Evolutionary conservation across 92 coral and sea anemone genomes (phyloP).

Genomic region (Diadumene lineata): DNA sequence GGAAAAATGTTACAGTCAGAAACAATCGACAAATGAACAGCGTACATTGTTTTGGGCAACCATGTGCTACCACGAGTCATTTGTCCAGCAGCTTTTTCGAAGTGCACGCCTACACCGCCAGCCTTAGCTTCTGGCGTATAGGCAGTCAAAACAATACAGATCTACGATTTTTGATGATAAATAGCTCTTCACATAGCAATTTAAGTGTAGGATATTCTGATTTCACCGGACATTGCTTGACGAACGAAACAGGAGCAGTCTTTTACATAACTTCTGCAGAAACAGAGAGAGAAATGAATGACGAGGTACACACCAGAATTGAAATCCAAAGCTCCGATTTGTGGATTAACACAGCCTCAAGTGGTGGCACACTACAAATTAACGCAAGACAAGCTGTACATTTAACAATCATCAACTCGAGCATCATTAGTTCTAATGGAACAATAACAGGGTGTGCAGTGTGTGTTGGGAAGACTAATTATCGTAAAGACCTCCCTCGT

Average conservation of each 20-base stretch:
- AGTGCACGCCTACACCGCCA: slow-evolving; percentile 1
- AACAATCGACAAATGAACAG: neutral
- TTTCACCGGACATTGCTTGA: slow-evolving; percentile 21
- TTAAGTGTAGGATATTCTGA: neutral
- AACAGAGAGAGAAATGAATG: too few relatives aligned
- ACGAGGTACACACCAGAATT: neutral
- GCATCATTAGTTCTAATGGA: neutral
- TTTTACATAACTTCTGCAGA: neutral
- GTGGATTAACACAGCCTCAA: neutral
- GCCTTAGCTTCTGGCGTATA: slow-evolving; percentile 9
- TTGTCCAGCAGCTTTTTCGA: slow-evolving; percentile 6
- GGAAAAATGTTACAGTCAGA: neutral
- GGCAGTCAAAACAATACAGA: slow-evolving; percentile 1
- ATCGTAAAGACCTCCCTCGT: neutral
- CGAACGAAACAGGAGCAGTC: slow-evolving; percentile 3
- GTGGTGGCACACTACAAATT: slow-evolving; percentile 22
- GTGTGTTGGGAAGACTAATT: slow-evolving; percentile 1
- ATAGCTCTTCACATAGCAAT: neutral
- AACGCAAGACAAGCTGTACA: neutral
- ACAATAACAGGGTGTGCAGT: slow-evolving; percentile 8
- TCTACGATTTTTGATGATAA: slow-evolving; percentile 12
- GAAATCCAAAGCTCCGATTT: slow-evolving; percentile 2
- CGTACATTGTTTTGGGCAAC: neutral
- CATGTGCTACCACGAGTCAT: neutral
- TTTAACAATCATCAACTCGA: slow-evolving; percentile 14